phyloP scores from a whole-genome alignment of 2,113 vertebrate species.

The Syrmaticus mikado region DNA sequence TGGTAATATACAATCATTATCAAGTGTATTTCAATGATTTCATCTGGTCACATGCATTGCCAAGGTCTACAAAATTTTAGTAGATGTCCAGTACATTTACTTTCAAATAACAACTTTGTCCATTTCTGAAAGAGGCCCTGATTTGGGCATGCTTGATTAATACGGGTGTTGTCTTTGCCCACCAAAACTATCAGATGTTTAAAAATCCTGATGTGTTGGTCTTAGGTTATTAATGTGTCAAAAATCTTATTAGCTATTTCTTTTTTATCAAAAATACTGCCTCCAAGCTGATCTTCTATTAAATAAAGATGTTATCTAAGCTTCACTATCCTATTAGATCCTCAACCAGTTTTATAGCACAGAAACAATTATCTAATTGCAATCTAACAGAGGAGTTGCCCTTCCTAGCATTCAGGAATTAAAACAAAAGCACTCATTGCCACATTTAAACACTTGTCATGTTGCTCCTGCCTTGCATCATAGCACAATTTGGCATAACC shows the following conservation, averaged over 20 bases:
- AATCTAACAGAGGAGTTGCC: neutral
- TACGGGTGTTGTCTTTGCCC: neutral
- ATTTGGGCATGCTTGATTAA: neutral
- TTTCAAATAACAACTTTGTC: neutral
- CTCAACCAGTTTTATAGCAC: neutral
- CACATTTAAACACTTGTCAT: neutral
- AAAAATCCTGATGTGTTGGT: neutral
- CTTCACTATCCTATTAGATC: neutral
- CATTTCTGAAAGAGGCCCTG: neutral
- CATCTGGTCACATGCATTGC: neutral
- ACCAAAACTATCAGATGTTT: neutral
- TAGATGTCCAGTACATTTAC: neutral
- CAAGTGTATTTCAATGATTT: slow-evolving; percentile 1
- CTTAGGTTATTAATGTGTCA: neutral
- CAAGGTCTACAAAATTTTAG: neutral
- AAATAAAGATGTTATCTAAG: neutral
- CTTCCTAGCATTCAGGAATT: neutral
- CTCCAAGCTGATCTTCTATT: neutral
- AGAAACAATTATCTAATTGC: neutral
- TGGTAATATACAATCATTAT: neutral
- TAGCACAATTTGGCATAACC: neutral
- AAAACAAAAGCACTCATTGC: neutral
- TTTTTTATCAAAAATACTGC: neutral
- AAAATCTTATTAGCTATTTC: neutral
- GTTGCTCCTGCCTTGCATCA: neutral